Evolutionary conservation across 2,113 vertebrate genomes (phyloP).

Genomic region (Cinclus cinclus): DNA sequence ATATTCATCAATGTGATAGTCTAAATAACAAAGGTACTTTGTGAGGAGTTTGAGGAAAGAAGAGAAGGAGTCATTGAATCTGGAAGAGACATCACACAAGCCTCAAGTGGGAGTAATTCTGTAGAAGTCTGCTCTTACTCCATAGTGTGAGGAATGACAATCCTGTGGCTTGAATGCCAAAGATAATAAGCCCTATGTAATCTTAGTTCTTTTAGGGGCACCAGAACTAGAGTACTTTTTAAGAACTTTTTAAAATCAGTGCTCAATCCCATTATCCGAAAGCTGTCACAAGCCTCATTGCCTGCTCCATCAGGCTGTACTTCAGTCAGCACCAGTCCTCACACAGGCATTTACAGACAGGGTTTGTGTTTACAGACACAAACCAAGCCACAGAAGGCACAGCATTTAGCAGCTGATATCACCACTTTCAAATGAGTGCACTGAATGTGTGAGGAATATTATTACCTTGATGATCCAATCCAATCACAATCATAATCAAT

Average conservation of each 20-base stretch:
- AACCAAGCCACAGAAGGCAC: background rate
- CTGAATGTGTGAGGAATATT: background rate
- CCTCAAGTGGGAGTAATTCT: background rate
- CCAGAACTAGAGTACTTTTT: background rate
- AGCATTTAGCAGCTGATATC: background rate
- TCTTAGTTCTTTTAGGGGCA: background rate
- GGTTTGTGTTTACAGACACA: background rate
- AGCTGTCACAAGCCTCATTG: background rate
- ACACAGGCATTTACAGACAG: background rate
- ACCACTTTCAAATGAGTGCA: background rate
- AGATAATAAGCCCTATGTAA: background rate
- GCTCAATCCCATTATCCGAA: background rate
- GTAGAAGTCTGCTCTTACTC: background rate
- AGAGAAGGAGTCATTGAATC: background rate
- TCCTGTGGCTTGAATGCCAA: background rate
- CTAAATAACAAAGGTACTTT: background rate
- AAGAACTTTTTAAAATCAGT: background rate
- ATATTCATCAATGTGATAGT: background rate
- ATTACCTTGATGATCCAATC: background rate
- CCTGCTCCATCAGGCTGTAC: background rate
- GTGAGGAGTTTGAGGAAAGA: background rate
- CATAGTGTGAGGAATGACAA: background rate
- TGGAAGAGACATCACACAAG: background rate
- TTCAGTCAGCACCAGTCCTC: background rate
- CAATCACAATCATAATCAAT: background rate